These are phyloP conservation scores for Caerostris extrusa DNA, from an alignment of 1,140 invertebrate species.

Conservation along the genomic window DNA sequence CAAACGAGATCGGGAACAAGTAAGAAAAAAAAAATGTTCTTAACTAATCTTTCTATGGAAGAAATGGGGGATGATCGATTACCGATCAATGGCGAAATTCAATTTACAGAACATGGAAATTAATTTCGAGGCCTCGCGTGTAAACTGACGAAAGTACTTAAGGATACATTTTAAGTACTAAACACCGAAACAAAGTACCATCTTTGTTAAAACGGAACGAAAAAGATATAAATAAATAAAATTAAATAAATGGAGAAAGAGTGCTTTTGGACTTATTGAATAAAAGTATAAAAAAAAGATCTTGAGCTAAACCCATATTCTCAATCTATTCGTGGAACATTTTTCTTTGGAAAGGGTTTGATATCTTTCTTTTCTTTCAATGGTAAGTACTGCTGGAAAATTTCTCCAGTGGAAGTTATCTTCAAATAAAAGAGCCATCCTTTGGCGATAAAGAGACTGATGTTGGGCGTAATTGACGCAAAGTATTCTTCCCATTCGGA, in stretches of 20 bases:
- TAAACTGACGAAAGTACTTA: neutral
- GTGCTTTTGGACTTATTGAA: neutral
- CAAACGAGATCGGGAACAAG: neutral
- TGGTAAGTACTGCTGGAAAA: neutral
- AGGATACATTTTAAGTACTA: neutral
- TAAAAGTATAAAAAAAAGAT: neutral
- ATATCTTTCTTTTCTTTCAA: slow-evolving; percentile 29
- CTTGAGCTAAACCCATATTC: too few relatives aligned
- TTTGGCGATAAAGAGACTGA: neutral
- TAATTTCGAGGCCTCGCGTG: neutral
- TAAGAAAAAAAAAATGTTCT: neutral
- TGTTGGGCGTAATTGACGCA: slow-evolving; percentile 41
- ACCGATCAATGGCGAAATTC: neutral
- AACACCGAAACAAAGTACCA: neutral
- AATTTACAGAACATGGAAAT: slow-evolving; percentile 17
- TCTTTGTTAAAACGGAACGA: neutral
- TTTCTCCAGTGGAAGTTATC: neutral
- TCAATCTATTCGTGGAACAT: too few relatives aligned
- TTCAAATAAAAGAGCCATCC: neutral
- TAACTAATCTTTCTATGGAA: neutral
- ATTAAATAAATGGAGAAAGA: neutral
- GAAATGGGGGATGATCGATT: neutral
- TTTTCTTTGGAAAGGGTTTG: neutral
- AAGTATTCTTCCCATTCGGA: neutral
- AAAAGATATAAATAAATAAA: neutral